A percentile compares a stretch with the other conserved stretches of the same genome.
Conservation (phyloP, 2,113 vertebrate genomes). For the Oriolus oriolus region DNA sequence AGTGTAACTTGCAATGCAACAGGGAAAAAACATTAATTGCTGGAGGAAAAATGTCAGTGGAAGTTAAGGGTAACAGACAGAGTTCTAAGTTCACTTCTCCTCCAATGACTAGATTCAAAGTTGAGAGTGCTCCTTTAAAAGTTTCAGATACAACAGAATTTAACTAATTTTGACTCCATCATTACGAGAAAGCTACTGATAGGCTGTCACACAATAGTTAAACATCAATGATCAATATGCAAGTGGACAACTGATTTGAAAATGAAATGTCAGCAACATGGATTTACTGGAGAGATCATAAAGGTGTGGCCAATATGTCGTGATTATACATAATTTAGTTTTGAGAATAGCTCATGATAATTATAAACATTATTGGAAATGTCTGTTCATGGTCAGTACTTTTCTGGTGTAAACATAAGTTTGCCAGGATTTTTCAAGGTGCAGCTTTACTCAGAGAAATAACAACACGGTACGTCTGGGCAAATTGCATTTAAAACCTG, state of each 20-base stretch:
- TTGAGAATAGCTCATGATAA: slow-evolving; percentile 16
- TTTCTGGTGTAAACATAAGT: neutral
- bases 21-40: neutral
- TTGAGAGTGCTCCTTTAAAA: neutral
- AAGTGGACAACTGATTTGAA: no score
- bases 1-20: neutral
- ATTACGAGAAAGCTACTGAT: no score
- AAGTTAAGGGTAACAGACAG: neutral
- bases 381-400: neutral
- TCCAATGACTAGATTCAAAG: neutral
- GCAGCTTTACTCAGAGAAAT: neutral
- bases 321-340: slow-evolving; percentile 57
- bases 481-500: neutral
- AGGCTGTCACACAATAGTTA: no score
- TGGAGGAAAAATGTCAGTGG: neutral
- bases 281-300: slow-evolving; percentile 67
- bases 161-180: no score
- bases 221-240: no score
- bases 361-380: slow-evolving; percentile 60
- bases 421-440: neutral
- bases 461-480: neutral
- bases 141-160: no score
- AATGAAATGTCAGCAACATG: no score
- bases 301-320: slow-evolving; percentile 52
- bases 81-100: neutral